phyloP scores from a whole-genome alignment of 2,888 invertebrate genomes.

The Baronia brevicornis region DNA sequence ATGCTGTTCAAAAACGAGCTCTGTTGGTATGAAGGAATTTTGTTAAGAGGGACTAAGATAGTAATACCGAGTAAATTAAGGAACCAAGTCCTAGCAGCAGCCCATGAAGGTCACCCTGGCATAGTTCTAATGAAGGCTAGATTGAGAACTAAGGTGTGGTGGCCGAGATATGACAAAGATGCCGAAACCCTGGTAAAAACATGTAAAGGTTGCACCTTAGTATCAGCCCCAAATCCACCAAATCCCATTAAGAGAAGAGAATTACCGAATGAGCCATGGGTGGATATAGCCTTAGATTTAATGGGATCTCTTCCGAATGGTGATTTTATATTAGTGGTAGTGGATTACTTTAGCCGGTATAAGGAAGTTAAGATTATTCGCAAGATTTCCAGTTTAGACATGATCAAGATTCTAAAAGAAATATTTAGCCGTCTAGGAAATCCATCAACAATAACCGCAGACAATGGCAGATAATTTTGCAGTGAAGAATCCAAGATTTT shows the following conservation, averaged over 20 bases:
- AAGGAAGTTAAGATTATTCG: conserved; percentile 15
- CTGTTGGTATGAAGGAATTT: conserved; percentile 15
- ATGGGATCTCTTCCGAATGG: conserved; percentile 18
- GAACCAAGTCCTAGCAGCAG: conserved; percentile 19
- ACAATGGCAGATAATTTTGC: conserved; percentile 18
- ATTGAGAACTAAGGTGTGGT: conserved; percentile 22
- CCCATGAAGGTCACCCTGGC: conserved; percentile 22
- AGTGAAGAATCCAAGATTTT: conserved; percentile 13
- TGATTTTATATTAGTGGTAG: conserved; percentile 11
- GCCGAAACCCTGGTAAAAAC: conserved; percentile 16
- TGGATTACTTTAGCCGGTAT: conserved; percentile 16
- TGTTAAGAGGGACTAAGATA: conserved; percentile 19
- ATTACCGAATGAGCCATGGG: conserved; percentile 18
- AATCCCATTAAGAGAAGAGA: conserved; percentile 18
- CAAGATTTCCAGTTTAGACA: conserved; percentile 4
- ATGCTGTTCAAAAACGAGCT: conserved; percentile 14
- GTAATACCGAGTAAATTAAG: conserved; percentile 18
- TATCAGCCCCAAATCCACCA: conserved; percentile 17
- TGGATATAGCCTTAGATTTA: conserved; percentile 25
- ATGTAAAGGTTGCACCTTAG: conserved; percentile 21
- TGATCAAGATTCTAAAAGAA: conserved; percentile 12
- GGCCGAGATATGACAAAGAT: conserved; percentile 20
- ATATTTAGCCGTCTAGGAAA: conserved; percentile 16
- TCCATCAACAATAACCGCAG: conserved; percentile 16
- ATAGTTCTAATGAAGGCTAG: conserved; percentile 21